These are phyloP conservation scores for Rhingia campestris DNA, from an alignment of 2,888 invertebrate species.

Conservation along the genomic window DNA sequence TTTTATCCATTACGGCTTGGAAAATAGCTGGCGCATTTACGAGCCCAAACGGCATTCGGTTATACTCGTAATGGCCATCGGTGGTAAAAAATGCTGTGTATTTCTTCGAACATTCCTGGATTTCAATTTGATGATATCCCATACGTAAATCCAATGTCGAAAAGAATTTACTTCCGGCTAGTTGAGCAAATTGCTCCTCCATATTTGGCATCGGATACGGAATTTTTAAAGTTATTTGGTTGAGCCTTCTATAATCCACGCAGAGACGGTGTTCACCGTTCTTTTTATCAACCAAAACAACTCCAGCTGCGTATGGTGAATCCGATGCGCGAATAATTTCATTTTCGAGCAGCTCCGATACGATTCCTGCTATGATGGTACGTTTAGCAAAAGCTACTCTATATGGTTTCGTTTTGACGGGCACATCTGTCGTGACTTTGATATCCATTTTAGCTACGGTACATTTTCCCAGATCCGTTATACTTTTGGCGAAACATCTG, in stretches of 20 bases:
- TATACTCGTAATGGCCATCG: slow-evolving; percentile 24
- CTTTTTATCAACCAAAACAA: slow-evolving; percentile 72
- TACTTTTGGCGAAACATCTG: slow-evolving; percentile 19
- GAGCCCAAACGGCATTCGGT: slow-evolving; percentile 29
- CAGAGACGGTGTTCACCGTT: slow-evolving; percentile 67
- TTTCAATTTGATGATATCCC: slow-evolving; percentile 72
- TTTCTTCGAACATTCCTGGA: slow-evolving; percentile 61
- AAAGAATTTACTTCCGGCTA: slow-evolving; percentile 56
- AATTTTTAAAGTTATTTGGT: slow-evolving; percentile 24
- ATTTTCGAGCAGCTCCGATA: slow-evolving; percentile 45
- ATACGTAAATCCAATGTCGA: slow-evolving; percentile 44
- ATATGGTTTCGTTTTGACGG: slow-evolving; percentile 60
- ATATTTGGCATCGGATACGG: slow-evolving; percentile 65
- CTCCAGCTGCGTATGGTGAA: slow-evolving; percentile 63
- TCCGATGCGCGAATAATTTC: slow-evolving; percentile 63
- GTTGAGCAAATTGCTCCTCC: slow-evolving; percentile 65
- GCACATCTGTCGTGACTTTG: slow-evolving; percentile 16
- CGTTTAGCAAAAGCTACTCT: slow-evolving; percentile 67
- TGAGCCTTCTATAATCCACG: slow-evolving; percentile 46
- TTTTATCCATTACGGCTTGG: slow-evolving; percentile 5
- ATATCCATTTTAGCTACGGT: slow-evolving; percentile 62
- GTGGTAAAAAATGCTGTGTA: slow-evolving; percentile 39
- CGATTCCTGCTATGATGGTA: slow-evolving; percentile 38
- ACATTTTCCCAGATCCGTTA: slow-evolving; percentile 43
- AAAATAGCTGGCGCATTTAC: slow-evolving; percentile 19